Evolutionary conservation across 1,140 invertebrate species (phyloP).

Genomic region (Chironomus striatipennis): DNA sequence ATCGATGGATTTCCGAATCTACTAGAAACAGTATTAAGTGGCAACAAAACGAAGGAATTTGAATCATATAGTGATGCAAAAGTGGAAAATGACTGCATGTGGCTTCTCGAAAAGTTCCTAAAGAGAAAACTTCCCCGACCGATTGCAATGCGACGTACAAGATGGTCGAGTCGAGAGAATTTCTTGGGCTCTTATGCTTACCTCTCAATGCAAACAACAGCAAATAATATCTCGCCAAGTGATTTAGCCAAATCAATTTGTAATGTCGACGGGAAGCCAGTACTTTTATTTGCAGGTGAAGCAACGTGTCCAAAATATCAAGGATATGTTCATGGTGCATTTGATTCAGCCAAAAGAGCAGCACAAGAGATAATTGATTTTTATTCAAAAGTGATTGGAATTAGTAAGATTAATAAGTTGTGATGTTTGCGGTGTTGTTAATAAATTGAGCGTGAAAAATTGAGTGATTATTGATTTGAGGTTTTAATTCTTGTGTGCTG

Average conservation of each 20-base stretch:
- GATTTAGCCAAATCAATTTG: conserved; percentile 45
- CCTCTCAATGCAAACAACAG: conserved; percentile 48
- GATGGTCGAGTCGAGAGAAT: conserved; percentile 59
- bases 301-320: conserved; percentile 57
- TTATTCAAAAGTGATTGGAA: conserved; percentile 26
- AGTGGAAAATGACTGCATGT: conserved; percentile 32
- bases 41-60: conserved; percentile 46
- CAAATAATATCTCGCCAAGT: conserved; percentile 40
- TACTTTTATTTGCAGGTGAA: conserved; percentile 64
- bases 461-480: no score
- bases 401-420: no score
- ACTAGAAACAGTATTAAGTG: conserved; percentile 54
- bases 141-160: conserved; percentile 42
- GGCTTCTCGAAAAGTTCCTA: background rate
- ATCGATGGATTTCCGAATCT: conserved; percentile 57
- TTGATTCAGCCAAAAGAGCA: conserved; percentile 68
- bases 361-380: conserved; percentile 47
- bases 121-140: background rate
- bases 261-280: conserved; percentile 40
- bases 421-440: no score
- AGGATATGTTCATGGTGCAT: conserved; percentile 72
- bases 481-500: no score
- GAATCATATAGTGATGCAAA: conserved; percentile 44
- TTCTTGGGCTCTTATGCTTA: conserved; percentile 63
- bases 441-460: no score